These are phyloP conservation scores for Aix galericulata DNA, from an alignment of 2,113 vertebrate genomes.

Conservation along the genomic window DNA sequence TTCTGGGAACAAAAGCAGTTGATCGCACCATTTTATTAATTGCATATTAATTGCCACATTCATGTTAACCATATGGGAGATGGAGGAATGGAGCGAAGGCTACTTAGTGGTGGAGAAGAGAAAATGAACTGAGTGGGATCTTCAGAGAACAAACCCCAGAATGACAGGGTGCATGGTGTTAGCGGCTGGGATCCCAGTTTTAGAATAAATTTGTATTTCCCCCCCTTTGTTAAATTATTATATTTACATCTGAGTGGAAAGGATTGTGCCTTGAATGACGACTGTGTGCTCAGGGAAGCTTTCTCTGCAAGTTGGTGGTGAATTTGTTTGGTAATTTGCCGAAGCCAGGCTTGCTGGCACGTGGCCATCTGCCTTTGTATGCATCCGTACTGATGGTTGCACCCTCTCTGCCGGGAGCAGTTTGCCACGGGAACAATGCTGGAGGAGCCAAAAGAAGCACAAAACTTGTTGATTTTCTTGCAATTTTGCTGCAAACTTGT, in stretches of 20 bases:
- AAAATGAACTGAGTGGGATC: conserved; percentile 14
- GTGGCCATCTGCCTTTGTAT: neutral
- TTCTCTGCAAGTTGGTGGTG: neutral
- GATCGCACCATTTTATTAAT: conserved; percentile 71
- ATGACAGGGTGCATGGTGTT: neutral
- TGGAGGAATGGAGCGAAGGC: conserved; percentile 23
- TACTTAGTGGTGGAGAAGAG: conserved; percentile 12
- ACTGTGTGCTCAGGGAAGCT: neutral
- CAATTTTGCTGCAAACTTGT: neutral
- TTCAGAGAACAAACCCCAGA: neutral
- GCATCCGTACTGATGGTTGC: neutral
- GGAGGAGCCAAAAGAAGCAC: neutral
- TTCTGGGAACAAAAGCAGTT: conserved; percentile 69
- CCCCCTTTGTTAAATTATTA: neutral
- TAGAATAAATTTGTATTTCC: neutral
- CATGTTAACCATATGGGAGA: conserved; percentile 65
- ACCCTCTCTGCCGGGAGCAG: neutral
- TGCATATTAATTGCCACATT: conserved; percentile 68
- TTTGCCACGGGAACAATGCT: neutral
- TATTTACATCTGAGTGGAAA: neutral
- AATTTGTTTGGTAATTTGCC: neutral
- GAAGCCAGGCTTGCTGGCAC: neutral
- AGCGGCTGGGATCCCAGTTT: neutral
- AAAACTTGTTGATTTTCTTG: neutral
- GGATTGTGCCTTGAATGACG: neutral